These are phyloP conservation scores for Phyllotreta cruciferae DNA, from an alignment of 2,888 invertebrate species.

Conservation along the genomic window DNA sequence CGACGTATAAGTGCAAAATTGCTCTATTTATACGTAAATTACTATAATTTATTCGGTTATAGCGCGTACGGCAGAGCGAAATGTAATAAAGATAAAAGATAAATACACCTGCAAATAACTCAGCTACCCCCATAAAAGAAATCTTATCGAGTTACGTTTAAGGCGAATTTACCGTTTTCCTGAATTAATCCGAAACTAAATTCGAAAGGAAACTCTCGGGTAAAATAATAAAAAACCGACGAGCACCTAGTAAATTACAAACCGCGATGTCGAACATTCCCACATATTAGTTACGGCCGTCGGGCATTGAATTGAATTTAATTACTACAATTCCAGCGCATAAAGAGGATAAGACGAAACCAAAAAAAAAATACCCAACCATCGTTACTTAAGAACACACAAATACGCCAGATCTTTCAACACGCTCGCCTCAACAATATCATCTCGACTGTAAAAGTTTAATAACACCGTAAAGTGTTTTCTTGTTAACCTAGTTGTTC, in stretches of 20 bases:
- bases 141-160: no score
- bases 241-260: conserved; percentile 17
- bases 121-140: no score
- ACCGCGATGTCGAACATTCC: conserved; percentile 23
- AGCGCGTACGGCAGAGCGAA: no score
- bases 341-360: conserved; percentile 1
- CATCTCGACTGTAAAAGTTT: conserved; percentile 24
- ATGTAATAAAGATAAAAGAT: no score
- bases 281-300: conserved; percentile 26
- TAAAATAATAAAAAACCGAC: conserved; percentile 7
- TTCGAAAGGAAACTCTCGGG: background rate
- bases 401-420: conserved; percentile 18
- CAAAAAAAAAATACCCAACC: background rate
- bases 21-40: no score
- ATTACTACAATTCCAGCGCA: conserved; percentile 10
- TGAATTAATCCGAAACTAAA: no score
- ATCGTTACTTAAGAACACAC: conserved; percentile 15
- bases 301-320: conserved; percentile 21
- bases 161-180: no score
- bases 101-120: no score
- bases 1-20: no score
- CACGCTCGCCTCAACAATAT: conserved; percentile 21
- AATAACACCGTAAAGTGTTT: conserved; percentile 26
- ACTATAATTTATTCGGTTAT: no score
- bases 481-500: conserved; percentile 22